Percentiles rank a stretch among this genome's conserved stretches.
Conservation (phyloP, 2,888 invertebrate species). For the Lasioglossum calceatum region DNA sequence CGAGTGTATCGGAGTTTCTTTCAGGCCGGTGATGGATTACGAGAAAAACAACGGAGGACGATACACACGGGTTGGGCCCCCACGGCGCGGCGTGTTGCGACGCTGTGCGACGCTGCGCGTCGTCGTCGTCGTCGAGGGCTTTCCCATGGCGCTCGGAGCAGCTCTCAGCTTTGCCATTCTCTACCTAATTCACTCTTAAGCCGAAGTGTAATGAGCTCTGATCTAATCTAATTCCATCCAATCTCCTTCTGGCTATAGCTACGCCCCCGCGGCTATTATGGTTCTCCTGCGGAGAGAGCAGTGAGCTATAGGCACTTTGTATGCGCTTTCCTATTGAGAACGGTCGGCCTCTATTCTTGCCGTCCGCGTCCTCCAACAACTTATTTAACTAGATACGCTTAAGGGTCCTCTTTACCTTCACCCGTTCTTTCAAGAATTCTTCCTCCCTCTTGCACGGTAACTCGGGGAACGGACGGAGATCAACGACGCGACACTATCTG, state of each 20-base stretch:
- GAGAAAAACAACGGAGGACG: slow-evolving; percentile 62
- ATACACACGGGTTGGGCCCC: slow-evolving; percentile 25
- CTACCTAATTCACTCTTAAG: slow-evolving; percentile 68
- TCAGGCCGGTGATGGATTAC: slow-evolving; percentile 58
- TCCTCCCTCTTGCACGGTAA: background rate
- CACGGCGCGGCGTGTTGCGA: too few relatives aligned
- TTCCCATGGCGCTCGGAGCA: slow-evolving; percentile 5
- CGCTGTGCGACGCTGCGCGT: too few relatives aligned
- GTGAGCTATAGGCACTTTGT: slow-evolving; percentile 55
- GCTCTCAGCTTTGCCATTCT: slow-evolving; percentile 38
- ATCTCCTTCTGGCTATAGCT: slow-evolving; percentile 57
- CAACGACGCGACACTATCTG: slow-evolving; percentile 14
- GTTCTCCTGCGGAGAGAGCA: slow-evolving; percentile 38
- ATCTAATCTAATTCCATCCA: slow-evolving; percentile 72
- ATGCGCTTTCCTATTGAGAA: slow-evolving; percentile 44
- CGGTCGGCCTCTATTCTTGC: slow-evolving; percentile 25
- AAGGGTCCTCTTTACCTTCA: background rate
- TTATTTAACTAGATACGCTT: slow-evolving; percentile 29
- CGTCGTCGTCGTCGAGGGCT: background rate
- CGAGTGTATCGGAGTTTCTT: slow-evolving; percentile 20
- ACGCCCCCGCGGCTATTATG: slow-evolving; percentile 58
- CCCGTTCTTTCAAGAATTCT: slow-evolving; percentile 2
- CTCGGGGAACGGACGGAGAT: background rate
- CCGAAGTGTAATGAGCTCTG: slow-evolving; percentile 68
- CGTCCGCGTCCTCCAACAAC: slow-evolving; percentile 1